A percentile compares a stretch with the other conserved stretches of the same genome.
Conservation (phyloP, 1,140 invertebrate genomes). For the Drosophila paulistorum region DNA sequence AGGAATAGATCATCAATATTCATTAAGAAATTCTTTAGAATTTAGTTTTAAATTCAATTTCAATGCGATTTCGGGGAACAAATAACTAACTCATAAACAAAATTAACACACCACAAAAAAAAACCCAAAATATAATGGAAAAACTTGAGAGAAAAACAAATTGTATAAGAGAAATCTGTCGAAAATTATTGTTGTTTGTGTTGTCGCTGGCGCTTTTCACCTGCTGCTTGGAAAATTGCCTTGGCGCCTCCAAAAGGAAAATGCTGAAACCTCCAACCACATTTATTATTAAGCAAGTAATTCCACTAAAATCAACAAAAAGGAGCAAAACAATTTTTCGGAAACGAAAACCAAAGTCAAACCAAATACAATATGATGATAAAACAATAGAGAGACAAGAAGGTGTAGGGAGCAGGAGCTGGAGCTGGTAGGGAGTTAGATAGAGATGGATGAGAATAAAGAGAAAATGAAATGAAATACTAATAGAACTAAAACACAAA, state of each 20-base stretch:
- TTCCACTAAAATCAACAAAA: constrained; percentile 73
- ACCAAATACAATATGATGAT: constrained; percentile 21
- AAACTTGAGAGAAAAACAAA: neutral
- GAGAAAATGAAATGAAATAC: constrained; percentile 77
- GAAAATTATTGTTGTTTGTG: neutral
- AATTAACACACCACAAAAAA: neutral
- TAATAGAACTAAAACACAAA: constrained; percentile 78
- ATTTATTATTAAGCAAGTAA: constrained; percentile 78
- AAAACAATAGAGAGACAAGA: constrained; percentile 44
- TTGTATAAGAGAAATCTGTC: neutral
- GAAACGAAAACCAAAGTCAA: neutral
- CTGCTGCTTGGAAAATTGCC: constrained; percentile 20
- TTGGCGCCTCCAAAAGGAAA: constrained; percentile 49
- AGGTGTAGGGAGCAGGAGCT: constrained; percentile 12
- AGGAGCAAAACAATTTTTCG: constrained; percentile 27
- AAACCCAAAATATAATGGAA: neutral
- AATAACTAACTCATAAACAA: too few relatives aligned
- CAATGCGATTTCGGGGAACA: too few relatives aligned
- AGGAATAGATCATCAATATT: too few relatives aligned
- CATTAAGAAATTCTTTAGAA: too few relatives aligned
- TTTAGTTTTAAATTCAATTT: too few relatives aligned
- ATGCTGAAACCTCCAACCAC: constrained; percentile 38
- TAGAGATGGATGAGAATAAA: constrained; percentile 57
- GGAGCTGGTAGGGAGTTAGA: neutral
- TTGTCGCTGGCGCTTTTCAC: constrained; percentile 9